A percentile compares a stretch with the other conserved stretches of the same genome.
Evolutionary conservation across 35 echinoderm and acorn worm species (phyloP).

Genomic region (Apostichopus japonicus): DNA sequence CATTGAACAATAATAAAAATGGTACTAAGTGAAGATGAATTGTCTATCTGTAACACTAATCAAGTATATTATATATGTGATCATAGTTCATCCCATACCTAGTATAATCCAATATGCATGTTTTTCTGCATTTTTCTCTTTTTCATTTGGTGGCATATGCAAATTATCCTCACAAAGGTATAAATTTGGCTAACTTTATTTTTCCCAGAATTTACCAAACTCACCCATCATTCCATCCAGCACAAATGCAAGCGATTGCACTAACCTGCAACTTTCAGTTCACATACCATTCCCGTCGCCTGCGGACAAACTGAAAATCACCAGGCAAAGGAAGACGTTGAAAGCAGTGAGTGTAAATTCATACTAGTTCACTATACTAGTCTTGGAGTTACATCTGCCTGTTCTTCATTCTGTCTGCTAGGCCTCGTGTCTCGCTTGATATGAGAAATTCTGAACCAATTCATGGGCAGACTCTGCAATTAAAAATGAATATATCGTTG

Average conservation of each 20-base stretch:
- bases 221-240: constrained; percentile 38
- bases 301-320: constrained; percentile 12
- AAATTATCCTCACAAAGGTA: not conserved
- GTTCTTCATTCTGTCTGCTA: not conserved
- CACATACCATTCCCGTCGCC: constrained; percentile 67
- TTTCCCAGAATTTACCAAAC: constrained; percentile 40
- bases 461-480: too few species aligned
- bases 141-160: not conserved
- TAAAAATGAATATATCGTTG: too few species aligned
- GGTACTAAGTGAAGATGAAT: too few species aligned
- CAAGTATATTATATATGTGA: too few species aligned
- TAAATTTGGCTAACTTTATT: constrained; percentile 5
- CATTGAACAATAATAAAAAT: too few species aligned
- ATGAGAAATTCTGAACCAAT: too few species aligned
- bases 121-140: not conserved
- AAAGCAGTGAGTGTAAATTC: constrained; percentile 21
- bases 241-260: not conserved
- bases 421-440: too few species aligned
- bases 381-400: not conserved
- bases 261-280: constrained; percentile 50
- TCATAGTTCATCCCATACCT: too few species aligned
- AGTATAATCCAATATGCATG: not conserved
- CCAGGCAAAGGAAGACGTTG: constrained; percentile 10
- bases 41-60: too few species aligned
- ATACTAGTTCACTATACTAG: not conserved